A percentile compares a stretch with the other conserved stretches of the same genome.
Conservation (phyloP, 2,888 invertebrate genomes). For the Tubulanus polymorphus region DNA sequence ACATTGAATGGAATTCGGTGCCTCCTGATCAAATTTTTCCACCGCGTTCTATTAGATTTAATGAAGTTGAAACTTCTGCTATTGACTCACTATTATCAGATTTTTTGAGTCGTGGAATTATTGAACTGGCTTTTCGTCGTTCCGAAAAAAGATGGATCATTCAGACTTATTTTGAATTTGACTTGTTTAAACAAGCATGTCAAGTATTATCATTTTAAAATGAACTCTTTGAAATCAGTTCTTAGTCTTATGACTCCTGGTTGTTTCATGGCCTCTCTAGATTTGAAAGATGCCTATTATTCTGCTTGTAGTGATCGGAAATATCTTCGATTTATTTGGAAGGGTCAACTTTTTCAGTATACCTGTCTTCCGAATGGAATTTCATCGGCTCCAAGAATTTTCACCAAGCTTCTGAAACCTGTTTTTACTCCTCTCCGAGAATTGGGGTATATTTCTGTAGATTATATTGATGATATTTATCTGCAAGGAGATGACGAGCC, state of each 20-base stretch:
- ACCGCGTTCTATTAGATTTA: too few relatives aligned
- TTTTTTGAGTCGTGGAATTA: too few relatives aligned
- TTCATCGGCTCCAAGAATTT: conserved; percentile 10
- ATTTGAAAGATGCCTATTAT: conserved; percentile 21
- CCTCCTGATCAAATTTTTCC: too few relatives aligned
- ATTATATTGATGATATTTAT: neutral
- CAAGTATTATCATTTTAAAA: conserved; percentile 25
- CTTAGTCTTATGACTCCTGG: conserved; percentile 8
- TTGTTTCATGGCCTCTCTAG: conserved; percentile 21
- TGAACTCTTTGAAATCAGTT: conserved; percentile 19
- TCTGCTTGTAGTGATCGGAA: conserved; percentile 16
- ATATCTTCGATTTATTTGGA: conserved; percentile 15
- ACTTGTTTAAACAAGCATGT: conserved; percentile 11
- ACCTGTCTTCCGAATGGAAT: conserved; percentile 12
- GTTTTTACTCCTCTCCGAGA: too few relatives aligned
- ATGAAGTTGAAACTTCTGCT: too few relatives aligned
- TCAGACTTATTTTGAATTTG: conserved; percentile 20
- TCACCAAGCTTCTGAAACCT: too few relatives aligned
- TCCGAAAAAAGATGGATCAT: conserved; percentile 18
- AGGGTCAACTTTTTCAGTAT: conserved; percentile 15
- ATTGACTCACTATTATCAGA: too few relatives aligned
- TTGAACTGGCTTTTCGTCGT: conserved; percentile 15
- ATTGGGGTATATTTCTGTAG: too few relatives aligned
- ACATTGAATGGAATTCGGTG: too few relatives aligned
- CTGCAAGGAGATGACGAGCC: neutral